Evolutionary conservation across 1,140 invertebrate species (phyloP), one percentile per base, ranked within the genome.

Genomic region (Brachionus asplanchnoidis): DNA sequence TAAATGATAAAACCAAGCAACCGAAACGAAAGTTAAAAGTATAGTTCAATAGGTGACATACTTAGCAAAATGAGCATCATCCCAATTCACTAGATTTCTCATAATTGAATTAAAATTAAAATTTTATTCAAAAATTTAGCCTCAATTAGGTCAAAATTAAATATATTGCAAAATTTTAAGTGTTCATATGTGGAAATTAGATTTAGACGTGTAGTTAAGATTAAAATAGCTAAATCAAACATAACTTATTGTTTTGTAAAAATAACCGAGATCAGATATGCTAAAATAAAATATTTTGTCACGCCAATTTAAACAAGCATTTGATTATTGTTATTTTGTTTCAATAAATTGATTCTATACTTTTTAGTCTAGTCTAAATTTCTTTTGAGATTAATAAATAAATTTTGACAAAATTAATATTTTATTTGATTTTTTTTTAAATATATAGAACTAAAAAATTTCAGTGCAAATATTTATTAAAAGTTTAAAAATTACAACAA

Each of bases 111-210:
- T 73, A 14, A 73, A 40, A 40, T 73, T 73, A 17, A 73, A 40
- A 42, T 17, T 42, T 73, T 73, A 42, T 42, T 42, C 32, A n/a
- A 73, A 73, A 46, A n/a, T 73, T 42, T 17, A 40, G 28, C 32
- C 42, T 42, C 14, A 73, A 73, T 73, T 73, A 42, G 68, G 68
- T 73, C 40, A 73, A 73, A 73, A 40, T 36, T 36, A 70, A 36
- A 73, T 17, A 73, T 73, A 73, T 73, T 73, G 68, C 28, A 73
- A 73, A 73, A 40, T 42, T 73, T 73, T 40, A 73, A 73, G 68
- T 40, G 14, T 73, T 73, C 17, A 73, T 40, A 42, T 42, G 6
- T 36, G 8, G 6, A 20, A 42, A 42, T 40, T 73, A 42, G n/a
- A 73, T 40, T 40, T 73, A 20, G 28, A 73, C 32, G 68, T 68